Evolutionary conservation across 2,113 vertebrate species (phyloP), one percentile per base, ranked within the genome.

Genomic region (Tachysurus vachellii): DNA sequence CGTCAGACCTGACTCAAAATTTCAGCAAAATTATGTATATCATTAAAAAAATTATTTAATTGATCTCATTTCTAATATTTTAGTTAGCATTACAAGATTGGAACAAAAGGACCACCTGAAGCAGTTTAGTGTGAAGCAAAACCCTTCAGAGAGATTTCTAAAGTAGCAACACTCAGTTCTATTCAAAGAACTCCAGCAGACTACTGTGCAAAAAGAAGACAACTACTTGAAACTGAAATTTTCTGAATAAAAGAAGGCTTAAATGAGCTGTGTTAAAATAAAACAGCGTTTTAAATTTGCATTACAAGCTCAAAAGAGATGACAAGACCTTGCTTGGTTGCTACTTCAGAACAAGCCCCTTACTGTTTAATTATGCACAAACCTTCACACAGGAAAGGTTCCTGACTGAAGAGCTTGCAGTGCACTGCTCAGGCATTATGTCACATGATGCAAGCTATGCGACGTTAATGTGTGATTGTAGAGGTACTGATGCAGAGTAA

Each of bases 101-200:
- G 77, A 79, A 87, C 68, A 77, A 80, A 82, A 68, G 42, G 50
- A 42, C 16, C 68, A 66, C 82, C 81, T 86, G 81, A 90, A 88
- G 82, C 80, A 54, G 59, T 84, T 64, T 83, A 76, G 31, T 76
- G 79, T 62, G 47, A 79, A 42, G 77, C 76, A 88, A 21, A 83
- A 71, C 56, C 28, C 70, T 84, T 80, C 36, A 75, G 53, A 75
- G 87, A 87, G 85, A 88, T 68, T 84, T 75, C 64, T 90, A 36
- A 86, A 85, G 75, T 36, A 82, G 77, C 56, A 59, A 57, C 57
- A 66, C 82, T 83, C 23, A n/a, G 57, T 84, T 47, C 7, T 59
- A 36, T 66, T 89, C 68, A 87, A 89, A 85, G 64, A 84, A 50
- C 76, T 87, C 59, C 31, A 71, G 73, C 70, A 47, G 73, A 54